phyloP scores from a whole-genome alignment of 2,888 invertebrate species.

The Crocallis elinguaria region DNA sequence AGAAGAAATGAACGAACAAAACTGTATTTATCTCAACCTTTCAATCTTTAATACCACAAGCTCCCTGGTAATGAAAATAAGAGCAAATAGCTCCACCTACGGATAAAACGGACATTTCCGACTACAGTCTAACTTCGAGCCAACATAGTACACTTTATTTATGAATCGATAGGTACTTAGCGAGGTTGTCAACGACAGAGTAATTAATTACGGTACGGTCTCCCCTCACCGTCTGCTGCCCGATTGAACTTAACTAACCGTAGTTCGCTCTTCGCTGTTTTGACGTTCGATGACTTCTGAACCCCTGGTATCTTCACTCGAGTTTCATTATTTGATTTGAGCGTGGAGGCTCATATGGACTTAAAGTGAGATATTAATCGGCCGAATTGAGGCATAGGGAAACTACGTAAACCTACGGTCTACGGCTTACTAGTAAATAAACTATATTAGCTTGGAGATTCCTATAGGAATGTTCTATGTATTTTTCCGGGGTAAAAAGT shows the following conservation, averaged over 20 bases:
- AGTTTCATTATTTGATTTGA: background rate
- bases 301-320: constrained; percentile 1
- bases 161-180: constrained; percentile 63
- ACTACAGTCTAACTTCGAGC: background rate
- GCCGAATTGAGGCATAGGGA: no score
- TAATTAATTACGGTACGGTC: constrained; percentile 78
- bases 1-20: no score
- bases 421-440: no score
- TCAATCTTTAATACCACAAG: no score
- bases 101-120: background rate
- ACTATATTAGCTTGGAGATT: no score
- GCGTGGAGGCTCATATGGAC: background rate
- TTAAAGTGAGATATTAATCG: no score
- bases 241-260: constrained; percentile 74
- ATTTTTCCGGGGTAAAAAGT: no score
- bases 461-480: no score
- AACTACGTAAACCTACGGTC: no score
- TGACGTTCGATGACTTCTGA: constrained; percentile 57
- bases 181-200: constrained; percentile 74
- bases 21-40: no score
- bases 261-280: constrained; percentile 62
- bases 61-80: background rate
- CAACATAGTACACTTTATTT: constrained; percentile 51
- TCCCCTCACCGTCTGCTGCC: constrained; percentile 52
- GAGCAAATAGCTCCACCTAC: background rate